Percentiles rank a stretch among this genome's conserved stretches.
phyloP scores from a whole-genome alignment of 2,113 vertebrate species.

The Cryptomyrus ogoouensis region DNA sequence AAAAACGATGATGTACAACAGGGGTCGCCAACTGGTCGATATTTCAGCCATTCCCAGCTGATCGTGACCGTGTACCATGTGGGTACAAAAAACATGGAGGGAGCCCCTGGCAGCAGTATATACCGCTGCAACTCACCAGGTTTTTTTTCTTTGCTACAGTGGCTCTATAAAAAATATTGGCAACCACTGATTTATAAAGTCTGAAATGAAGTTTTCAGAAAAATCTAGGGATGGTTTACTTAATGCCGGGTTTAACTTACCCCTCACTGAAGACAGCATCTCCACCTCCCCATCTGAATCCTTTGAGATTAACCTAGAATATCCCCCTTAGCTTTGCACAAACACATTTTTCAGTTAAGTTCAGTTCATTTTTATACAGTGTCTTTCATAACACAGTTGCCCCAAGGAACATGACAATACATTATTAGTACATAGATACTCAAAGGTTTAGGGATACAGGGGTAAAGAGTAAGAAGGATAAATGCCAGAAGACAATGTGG shows the following conservation, averaged over 20 bases:
- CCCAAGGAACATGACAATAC: neutral
- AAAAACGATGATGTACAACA: neutral
- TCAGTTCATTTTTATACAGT: neutral
- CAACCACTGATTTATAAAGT: neutral
- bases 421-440: neutral
- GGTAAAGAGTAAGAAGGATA: neutral
- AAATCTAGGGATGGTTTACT: neutral
- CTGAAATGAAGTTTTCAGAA: neutral
- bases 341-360: neutral
- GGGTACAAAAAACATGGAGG: neutral
- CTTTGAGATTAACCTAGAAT: neutral
- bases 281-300: neutral
- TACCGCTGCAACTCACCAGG: neutral
- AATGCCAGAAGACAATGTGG: neutral
- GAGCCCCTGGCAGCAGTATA: neutral
- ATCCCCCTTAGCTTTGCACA: neutral
- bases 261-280: neutral
- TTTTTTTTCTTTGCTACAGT: neutral
- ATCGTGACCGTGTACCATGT: neutral
- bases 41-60: neutral
- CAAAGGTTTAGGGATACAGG: neutral
- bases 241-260: neutral
- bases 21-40: neutral
- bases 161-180: neutral
- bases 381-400: neutral